Evolutionary conservation across 2,797 vertebrate species (phyloP), one percentile per base, ranked within the genome.

Genomic region (Octomys mimax): DNA sequence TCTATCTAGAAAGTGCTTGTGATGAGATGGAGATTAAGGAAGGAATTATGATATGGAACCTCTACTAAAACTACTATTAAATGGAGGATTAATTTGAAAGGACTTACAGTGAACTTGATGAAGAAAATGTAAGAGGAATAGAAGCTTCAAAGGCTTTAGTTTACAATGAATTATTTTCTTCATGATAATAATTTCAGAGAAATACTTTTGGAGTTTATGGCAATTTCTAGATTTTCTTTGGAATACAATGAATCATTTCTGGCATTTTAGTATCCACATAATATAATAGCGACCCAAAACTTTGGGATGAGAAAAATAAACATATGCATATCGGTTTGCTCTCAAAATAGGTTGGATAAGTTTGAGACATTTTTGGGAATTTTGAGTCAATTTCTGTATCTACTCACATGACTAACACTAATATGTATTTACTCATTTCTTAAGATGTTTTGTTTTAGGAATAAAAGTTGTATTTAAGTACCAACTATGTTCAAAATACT

Each of bases 151-250:
- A 42, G 70, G 24, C 9, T 91, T 89, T 57, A 61, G 42, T 68
- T 42, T 49, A 92, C 28, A 73, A 62, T 89, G 33, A 59, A 75
- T 70, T 52, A 66, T 68, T 90, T 91, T 26, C 66, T 84, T 96
- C 62, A 92, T 28, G 24, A 79, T 52, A 73, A 21, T 71, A 31
- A 89, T 68, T 92, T 86, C 49, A 86, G 68, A 81, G 39, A 93
- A n/a, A 26, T 33, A 77, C 22, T 96, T 68, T 24, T 62, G 22
- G 16, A 79, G 49, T 86, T 93, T 71, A 82, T 9, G 7, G 11
- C 64, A 70, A 52, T 24, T 71, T 78, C n/a, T 70, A 85, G 3
- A 75, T 82, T 93, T 96, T 93, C 92, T 87, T 70, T 64, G 62
- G 33, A 81, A 85, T 6, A 1, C 87, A 95, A 92, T 57, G 49